phyloP scores from a whole-genome alignment of 2,113 vertebrate species.

The Ageneiosus marmoratus region DNA sequence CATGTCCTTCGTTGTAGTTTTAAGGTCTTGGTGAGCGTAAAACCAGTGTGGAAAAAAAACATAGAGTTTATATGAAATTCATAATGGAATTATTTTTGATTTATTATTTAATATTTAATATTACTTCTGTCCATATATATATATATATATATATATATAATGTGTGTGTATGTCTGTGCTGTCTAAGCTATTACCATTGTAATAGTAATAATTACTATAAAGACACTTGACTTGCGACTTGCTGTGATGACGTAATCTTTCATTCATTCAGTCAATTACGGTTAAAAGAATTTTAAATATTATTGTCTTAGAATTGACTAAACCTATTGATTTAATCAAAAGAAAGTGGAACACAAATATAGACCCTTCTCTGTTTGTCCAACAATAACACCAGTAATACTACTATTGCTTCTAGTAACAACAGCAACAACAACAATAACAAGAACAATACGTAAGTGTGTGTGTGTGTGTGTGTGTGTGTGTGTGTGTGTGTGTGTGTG shows the following conservation, averaged over 20 bases:
- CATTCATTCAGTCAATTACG: background rate
- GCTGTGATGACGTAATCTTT: too few relatives aligned
- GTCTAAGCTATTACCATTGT: too few relatives aligned
- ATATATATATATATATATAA: too few relatives aligned
- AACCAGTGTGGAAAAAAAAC: background rate
- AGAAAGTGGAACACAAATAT: background rate
- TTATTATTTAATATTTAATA: too few relatives aligned
- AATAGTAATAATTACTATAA: too few relatives aligned
- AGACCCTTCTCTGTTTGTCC: background rate
- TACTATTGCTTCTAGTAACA: background rate
- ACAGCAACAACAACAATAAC: background rate
- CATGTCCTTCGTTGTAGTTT: background rate
- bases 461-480: background rate
- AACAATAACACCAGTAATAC: background rate
- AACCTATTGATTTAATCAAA: slow-evolving; percentile 2
- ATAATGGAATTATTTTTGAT: background rate
- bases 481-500: background rate
- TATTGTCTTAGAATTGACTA: background rate
- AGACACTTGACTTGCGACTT: too few relatives aligned
- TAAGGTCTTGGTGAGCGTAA: background rate
- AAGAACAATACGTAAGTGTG: background rate
- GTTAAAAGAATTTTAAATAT: background rate
- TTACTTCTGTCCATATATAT: too few relatives aligned
- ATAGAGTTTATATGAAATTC: background rate
- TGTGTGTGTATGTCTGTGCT: too few relatives aligned